Base-by-base conservation (phyloP, 2,888 invertebrate genomes). In the Troides oblongomaculatus region DNA sequence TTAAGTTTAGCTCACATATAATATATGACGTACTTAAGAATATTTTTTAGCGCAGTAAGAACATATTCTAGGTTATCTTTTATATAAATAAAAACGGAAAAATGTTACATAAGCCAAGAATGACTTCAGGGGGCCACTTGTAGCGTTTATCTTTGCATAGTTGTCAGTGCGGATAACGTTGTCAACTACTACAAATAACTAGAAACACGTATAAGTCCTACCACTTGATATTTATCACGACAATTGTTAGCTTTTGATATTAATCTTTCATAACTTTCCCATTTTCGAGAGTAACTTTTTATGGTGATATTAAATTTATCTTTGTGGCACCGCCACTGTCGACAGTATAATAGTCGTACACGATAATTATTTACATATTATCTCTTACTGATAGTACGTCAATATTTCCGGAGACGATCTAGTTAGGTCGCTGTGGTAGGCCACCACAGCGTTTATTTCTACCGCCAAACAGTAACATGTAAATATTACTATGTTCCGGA, bases 181-280 rank as follows among this genome's bases (percentile, higher is more conserved):
- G 57, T 46, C 58, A 65, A 43, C 25, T 57, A 25, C n/a, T 61
- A 30, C 39, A 17, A 63, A 64, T 12, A 58, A 46, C 57, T 58
- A 23, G 14, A n/a, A 21, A 58, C 50, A 50, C 30, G 17, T 14
- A 21, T 21, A 62, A 39, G 36, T 65, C 62, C 18, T 18, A 58
- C 36, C 65, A 46, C 65, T 65, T 69, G 7, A 62, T 65, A 59
- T 18, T 64, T 62, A 62, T 69, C 69, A 62, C n/a, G 17, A 64
- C 60, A 59, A 6, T 39, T 23, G n/a, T 39, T 57, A 57, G 46
- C 46, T 53, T 60, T 66, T 60, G n/a, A 3, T 43, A 46, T 59
- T 46, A 43, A 17, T 30, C 5, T 18, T 6, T 5, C 5, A n/a
- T 53, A 46, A 4, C 18, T 53, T 53, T 53, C 53, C 18, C 7